These are phyloP conservation scores for Otus scops DNA, from an alignment of 2,797 vertebrate species.

Conservation along the genomic window DNA sequence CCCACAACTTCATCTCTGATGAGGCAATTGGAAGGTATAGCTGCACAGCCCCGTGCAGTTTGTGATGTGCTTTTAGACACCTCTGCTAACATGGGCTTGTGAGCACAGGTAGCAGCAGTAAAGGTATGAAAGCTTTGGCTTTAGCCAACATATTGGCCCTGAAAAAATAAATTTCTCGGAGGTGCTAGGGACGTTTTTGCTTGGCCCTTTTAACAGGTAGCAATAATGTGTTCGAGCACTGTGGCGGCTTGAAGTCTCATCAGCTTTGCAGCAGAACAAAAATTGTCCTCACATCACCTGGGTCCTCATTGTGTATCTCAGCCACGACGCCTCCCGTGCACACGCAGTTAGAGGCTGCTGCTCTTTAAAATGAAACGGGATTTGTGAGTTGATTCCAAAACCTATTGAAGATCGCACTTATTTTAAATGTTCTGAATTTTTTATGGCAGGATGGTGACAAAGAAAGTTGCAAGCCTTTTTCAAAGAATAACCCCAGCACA, in stretches of 20 bases:
- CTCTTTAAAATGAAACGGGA: neutral
- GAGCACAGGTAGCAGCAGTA: neutral
- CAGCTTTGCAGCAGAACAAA: neutral
- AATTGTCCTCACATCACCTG: fast-evolving
- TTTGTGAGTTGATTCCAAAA: neutral
- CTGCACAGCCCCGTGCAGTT: neutral
- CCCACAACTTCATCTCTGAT: neutral
- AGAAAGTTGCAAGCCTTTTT: neutral
- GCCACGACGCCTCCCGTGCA: fast-evolving
- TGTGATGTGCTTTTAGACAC: neutral
- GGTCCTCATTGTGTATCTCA: fast-evolving
- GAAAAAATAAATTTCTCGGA: neutral
- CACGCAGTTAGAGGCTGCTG: fast-evolving
- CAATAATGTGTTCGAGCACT: neutral
- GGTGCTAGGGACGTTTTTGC: neutral
- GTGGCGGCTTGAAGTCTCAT: neutral
- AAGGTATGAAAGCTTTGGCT: neutral
- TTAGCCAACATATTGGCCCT: fast-evolving
- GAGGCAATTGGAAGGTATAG: neutral
- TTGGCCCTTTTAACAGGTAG: fast-evolving
- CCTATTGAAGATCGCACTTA: fast-evolving
- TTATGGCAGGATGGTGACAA: neutral
- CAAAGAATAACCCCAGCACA: neutral
- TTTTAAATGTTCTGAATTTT: neutral
- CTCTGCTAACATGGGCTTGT: neutral